Evolutionary conservation across 35 echinoderm and acorn worm genomes (phyloP), one percentile per base, ranked within the genome.

Genomic region (Apostichopus californicus): DNA sequence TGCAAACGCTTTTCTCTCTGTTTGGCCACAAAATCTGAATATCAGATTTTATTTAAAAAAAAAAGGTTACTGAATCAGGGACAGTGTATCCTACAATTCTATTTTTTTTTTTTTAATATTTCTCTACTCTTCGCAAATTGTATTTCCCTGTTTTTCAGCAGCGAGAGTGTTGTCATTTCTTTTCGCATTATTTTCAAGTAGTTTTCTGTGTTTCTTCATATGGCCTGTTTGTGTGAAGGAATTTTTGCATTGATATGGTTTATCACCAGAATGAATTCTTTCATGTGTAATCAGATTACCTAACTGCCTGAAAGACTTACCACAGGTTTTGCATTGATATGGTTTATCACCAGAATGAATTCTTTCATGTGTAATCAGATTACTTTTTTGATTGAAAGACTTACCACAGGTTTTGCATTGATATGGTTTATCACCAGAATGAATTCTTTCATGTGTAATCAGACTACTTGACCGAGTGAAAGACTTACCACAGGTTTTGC

Each of bases 391-490:
- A 66, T 7, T 87, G 3, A 34, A 70, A 87, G 85, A 87, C 57
- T 87, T 90, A 57, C 73, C 52, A 90, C 88, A 90, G 25, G 65
- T 77, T 78, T 90, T 90, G 56, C 88, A 90, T 73, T 90, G 88
- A 78, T 90, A 90, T 77, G 88, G 88, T 78, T 90, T 90, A 28
- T 77, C 70, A 77, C 88, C 68, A 55, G 88, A 77, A 61, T 90
- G 88, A 57, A 78, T 90, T 78, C 2, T 73, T 90, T 90, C 88
- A 90, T 90, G 88, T 90, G 1, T 78, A 55, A 9, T 90, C 25
- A 90, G 68, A 77, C 54, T 28, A 73, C 73, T 5, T 57, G 68
- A n/a, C 24, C 20, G 25, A 55, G 17, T 77, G 0, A 90, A 90
- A 56, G 68, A 90, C 88, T 78, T 78, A 24, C 28, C 77, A 78